Evolutionary conservation across 2,797 vertebrate genomes (phyloP), one percentile per base, ranked within the genome.

Genomic region (Cossypha heuglini): DNA sequence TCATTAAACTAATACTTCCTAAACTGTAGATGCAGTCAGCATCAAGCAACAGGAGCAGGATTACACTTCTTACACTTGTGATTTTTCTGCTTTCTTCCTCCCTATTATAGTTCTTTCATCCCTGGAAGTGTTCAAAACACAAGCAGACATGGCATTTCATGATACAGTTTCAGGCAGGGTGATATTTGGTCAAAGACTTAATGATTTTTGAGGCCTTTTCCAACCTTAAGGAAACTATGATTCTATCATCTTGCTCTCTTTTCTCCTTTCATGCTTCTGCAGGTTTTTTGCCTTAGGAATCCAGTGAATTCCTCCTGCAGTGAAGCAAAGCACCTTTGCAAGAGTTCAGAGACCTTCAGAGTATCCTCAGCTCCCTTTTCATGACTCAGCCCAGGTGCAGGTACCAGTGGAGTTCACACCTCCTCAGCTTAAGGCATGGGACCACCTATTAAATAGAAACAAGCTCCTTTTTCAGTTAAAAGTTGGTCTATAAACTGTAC

Each of bases 101-200:
- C 20, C 24, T 76, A 2, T 21, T 79, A 67, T 3, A 4, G 0
- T 57, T 88, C 46, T 22, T 90, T 22, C 28, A 90, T 6, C 29
- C 25, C 21, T 35, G 7, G 10, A 76, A 77, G 4, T 4, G 9
- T 40, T 71, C 17, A 26, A 38, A 71, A 77, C 51, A 40, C 3
- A 25, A 82, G 37, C 5, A 62, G n/a, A 49, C 0, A 0, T 18
- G 37, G 49, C 16, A 37, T 16, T 55, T 55, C 24, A 38, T 22
- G 2, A 46, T 16, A 58, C 0, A 0, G 12, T 45, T 46, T 71
- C 0, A 0, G 18, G 2, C 10, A 40, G 19, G 15, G 25, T 64
- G 38, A 7, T 35, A 58, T 46, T 71, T 35, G 58, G 29, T 49
- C 51, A 48, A 59, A 67, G 31, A 58, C 29, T 37, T 49, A 51